Evolutionary conservation across 2,797 vertebrate species (phyloP).

Genomic region (Acrossocheilus wenchowensis): DNA sequence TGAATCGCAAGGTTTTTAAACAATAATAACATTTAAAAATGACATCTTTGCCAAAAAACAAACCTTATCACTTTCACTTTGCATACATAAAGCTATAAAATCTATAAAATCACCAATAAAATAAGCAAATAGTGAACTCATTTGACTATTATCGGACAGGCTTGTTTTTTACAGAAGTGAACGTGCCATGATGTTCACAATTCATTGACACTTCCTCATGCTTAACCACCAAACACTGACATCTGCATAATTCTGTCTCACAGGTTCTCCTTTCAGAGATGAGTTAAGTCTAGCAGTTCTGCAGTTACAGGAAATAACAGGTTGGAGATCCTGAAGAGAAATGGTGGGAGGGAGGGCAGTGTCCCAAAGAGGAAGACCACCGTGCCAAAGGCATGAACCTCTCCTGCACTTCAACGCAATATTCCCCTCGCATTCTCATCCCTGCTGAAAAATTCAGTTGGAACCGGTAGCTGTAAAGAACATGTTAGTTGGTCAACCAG

Average conservation of each 20-base stretch:
- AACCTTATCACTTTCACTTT: not conserved
- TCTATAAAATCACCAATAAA: not conserved
- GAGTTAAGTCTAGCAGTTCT: constrained; percentile 92
- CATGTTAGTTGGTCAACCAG: not conserved
- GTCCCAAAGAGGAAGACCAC: constrained; percentile 92
- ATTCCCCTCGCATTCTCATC: not conserved
- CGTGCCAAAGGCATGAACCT: constrained; percentile 87
- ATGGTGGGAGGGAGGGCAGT: constrained; percentile 93
- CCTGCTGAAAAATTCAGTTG: not conserved
- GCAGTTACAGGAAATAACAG: constrained; percentile 94
- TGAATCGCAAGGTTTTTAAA: not conserved
- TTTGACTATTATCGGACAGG: not conserved
- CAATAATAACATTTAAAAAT: not conserved
- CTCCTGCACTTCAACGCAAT: not conserved
- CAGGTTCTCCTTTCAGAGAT: constrained; percentile 91
- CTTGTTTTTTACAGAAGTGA: not conserved
- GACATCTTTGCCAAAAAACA: not conserved
- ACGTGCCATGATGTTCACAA: not conserved
- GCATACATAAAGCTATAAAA: not conserved
- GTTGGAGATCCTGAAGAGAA: constrained; percentile 92
- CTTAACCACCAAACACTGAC: not conserved
- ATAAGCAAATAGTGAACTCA: not conserved
- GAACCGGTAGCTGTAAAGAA: not conserved
- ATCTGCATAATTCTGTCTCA: not conserved
- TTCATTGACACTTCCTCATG: not conserved